phyloP scores from a whole-genome alignment of 2,113 vertebrate genomes.

The Pandion haliaetus region DNA sequence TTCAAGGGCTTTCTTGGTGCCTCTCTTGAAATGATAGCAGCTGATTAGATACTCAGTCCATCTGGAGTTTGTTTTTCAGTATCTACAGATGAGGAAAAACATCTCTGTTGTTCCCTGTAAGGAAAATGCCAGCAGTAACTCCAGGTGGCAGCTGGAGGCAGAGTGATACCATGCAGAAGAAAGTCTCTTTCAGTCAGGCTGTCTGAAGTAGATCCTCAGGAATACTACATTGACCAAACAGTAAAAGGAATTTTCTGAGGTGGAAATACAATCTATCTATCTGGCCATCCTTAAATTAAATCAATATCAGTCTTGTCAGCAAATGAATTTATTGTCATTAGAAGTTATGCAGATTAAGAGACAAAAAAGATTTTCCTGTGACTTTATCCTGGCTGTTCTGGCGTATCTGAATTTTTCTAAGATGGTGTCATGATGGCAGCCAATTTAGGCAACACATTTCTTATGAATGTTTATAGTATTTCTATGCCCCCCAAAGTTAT shows the following conservation, averaged over 20 bases:
- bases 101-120: not conserved
- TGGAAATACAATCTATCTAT: not conserved
- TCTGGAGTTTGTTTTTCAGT: not conserved
- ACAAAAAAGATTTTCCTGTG: not conserved
- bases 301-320: not conserved
- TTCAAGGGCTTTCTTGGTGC: not conserved
- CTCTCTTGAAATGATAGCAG: not conserved
- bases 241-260: not conserved
- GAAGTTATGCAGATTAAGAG: not conserved
- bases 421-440: not conserved
- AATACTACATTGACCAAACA: not conserved
- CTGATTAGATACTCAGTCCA: not conserved
- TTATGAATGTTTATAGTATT: not conserved
- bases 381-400: not conserved
- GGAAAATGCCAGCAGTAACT: not conserved
- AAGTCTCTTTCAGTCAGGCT: not conserved
- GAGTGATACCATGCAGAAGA: not conserved
- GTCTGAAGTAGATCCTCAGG: not conserved
- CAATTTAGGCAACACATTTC: not conserved
- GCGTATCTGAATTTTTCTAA: not conserved
- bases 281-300: not conserved
- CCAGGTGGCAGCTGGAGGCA: not conserved
- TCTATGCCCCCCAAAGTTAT: not conserved
- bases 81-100: not conserved
- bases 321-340: not conserved